These are phyloP conservation scores for Oreocharis arfaki DNA, from an alignment of 2,113 vertebrate species.

Conservation along the genomic window DNA sequence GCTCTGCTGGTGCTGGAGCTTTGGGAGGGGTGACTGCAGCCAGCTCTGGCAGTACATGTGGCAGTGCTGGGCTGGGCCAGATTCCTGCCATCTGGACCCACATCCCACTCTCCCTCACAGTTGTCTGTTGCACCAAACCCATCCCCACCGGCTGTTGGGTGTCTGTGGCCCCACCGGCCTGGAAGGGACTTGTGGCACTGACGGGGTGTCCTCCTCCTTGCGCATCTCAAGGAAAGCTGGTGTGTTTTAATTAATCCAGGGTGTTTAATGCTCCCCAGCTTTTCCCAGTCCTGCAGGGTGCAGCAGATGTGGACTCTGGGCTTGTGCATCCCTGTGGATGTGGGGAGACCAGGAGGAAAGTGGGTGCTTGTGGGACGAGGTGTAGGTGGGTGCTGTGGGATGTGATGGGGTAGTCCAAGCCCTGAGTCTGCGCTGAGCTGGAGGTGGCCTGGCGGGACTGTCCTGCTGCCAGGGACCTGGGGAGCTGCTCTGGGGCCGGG, in stretches of 20 bases:
- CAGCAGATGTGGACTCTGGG: neutral
- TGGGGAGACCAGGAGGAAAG: neutral
- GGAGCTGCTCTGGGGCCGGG: rapidly evolving
- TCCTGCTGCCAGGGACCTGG: neutral
- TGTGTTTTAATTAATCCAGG: neutral
- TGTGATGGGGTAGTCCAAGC: rapidly evolving
- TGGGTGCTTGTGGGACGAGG: rapidly evolving
- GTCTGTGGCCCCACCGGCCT: neutral
- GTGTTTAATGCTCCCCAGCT: neutral
- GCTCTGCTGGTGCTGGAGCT: neutral
- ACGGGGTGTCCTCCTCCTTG: rapidly evolving
- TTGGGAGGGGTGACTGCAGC: neutral
- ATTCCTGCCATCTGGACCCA: rapidly evolving
- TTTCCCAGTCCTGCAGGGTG: neutral
- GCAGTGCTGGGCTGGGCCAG: neutral
- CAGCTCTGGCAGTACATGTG: neutral
- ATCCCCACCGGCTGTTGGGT: neutral
- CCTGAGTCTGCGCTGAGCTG: neutral
- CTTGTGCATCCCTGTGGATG: neutral
- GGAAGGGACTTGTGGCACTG: neutral
- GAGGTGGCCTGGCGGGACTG: neutral
- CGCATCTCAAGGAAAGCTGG: neutral
- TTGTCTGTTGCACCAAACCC: neutral
- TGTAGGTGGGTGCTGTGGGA: neutral
- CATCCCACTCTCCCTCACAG: rapidly evolving